Evolutionary conservation across 2,113 vertebrate genomes (phyloP).

Genomic region (Fukomys damarensis): DNA sequence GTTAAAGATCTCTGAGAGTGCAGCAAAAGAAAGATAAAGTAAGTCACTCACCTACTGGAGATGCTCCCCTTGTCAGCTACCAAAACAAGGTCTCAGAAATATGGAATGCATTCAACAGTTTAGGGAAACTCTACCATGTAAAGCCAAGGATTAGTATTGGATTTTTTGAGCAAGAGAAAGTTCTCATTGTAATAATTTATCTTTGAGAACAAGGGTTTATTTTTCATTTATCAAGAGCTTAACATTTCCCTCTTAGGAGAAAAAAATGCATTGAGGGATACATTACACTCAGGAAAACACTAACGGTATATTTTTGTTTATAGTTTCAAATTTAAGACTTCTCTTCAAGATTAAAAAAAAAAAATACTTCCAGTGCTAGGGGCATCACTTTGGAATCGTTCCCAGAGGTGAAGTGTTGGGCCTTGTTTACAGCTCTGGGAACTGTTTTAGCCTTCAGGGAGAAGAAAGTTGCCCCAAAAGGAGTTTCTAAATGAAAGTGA

Average conservation of each 20-base stretch:
- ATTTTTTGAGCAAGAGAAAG: slow-evolving; percentile 84
- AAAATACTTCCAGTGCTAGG: neutral
- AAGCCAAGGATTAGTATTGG: slow-evolving; percentile 84
- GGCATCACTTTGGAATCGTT: neutral
- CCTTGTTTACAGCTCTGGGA: neutral
- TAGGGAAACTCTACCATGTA: slow-evolving; percentile 80
- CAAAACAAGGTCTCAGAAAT: slow-evolving; percentile 80
- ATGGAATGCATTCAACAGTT: slow-evolving; percentile 84
- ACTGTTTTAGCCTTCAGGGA: neutral
- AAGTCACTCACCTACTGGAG: slow-evolving; percentile 85
- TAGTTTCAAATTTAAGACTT: slow-evolving; percentile 62
- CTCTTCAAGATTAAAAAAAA: slow-evolving; percentile 6
- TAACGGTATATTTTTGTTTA: slow-evolving; percentile 62
- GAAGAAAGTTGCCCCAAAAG: neutral
- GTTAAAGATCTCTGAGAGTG: slow-evolving; percentile 87
- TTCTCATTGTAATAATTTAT: slow-evolving; percentile 81
- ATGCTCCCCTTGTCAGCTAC: slow-evolving; percentile 83
- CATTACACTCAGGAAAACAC: slow-evolving; percentile 55
- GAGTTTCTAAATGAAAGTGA: slow-evolving; percentile 50
- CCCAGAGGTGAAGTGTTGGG: neutral
- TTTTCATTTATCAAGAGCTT: slow-evolving; percentile 78
- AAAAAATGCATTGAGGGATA: slow-evolving; percentile 59
- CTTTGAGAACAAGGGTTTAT: slow-evolving; percentile 81
- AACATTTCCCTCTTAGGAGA: slow-evolving; percentile 70
- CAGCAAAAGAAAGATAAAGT: slow-evolving; percentile 87